Evolutionary conservation across 1,140 invertebrate species (phyloP).

Genomic region (Nautilus pompilius): DNA sequence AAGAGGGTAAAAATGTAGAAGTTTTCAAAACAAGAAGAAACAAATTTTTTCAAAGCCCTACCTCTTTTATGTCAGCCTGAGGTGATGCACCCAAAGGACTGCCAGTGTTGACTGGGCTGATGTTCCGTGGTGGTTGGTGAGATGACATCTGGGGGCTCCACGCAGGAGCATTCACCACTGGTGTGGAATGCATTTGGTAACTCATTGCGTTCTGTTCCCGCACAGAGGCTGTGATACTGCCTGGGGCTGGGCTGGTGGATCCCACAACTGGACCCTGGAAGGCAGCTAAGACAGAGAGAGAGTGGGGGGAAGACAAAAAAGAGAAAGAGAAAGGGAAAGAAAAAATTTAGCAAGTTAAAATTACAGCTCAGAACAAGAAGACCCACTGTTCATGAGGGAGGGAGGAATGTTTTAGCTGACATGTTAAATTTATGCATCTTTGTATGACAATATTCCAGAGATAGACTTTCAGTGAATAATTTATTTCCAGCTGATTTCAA

Average conservation of each 20-base stretch:
- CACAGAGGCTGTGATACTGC: constrained; percentile 19
- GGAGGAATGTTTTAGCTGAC: too few species aligned
- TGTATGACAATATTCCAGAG: too few species aligned
- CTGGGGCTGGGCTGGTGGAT: constrained; percentile 11
- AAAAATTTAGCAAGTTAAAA: background rate
- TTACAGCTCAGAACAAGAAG: background rate
- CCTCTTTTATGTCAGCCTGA: constrained; percentile 7
- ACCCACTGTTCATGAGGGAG: background rate
- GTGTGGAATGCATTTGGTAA: constrained; percentile 19
- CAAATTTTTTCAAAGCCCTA: background rate
- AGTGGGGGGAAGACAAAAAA: background rate
- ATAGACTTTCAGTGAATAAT: too few species aligned
- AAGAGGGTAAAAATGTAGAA: too few species aligned
- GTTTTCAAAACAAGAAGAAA: too few species aligned
- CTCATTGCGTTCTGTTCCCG: constrained; percentile 16
- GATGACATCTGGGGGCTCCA: constrained; percentile 23
- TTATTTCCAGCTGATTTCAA: too few species aligned
- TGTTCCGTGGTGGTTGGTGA: constrained; percentile 10
- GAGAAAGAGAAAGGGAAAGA: background rate
- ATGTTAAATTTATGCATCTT: too few species aligned
- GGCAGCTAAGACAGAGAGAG: constrained; percentile 13
- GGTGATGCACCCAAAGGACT: constrained; percentile 2
- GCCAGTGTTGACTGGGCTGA: constrained; percentile 18
- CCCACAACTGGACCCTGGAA: constrained; percentile 21
- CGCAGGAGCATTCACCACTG: constrained; percentile 16